A percentile compares a stretch with the other conserved stretches of the same genome.
phyloP scores from a whole-genome alignment of 2,888 invertebrate species.

The Cybosia mesomella region DNA sequence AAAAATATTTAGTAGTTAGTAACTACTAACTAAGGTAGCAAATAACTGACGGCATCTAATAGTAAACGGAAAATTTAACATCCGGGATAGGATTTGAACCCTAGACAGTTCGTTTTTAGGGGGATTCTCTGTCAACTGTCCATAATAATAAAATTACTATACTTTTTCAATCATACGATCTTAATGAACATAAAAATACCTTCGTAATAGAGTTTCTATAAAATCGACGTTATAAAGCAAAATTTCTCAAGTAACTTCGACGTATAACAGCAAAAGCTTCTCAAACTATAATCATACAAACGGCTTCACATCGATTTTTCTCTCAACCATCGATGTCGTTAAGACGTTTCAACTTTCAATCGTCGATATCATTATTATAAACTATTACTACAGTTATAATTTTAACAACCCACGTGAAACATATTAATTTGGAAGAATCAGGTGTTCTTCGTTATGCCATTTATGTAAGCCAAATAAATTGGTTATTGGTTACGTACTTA shows the following conservation, averaged over 20 bases:
- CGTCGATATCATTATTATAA: background rate
- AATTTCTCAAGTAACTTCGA: background rate
- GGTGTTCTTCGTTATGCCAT: conserved; percentile 9
- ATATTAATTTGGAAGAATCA: background rate
- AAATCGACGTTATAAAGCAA: background rate
- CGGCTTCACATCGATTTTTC: background rate
- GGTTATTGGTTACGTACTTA: conserved; percentile 26
- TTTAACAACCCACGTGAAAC: background rate
- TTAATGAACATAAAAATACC: no score
- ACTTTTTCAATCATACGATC: no score
- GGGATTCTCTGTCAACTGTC: no score
- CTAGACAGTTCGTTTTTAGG: no score
- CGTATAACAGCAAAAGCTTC: background rate
- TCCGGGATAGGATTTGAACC: no score
- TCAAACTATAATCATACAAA: background rate
- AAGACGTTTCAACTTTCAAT: background rate
- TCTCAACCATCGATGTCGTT: background rate
- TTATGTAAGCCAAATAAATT: conserved; percentile 34
- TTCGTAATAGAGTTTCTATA: background rate
- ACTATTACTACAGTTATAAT: conserved; percentile 3
- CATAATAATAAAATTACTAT: no score
- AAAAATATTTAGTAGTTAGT: conserved; percentile 37
- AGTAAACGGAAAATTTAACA: no score
- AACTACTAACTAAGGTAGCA: background rate
- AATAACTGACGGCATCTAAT: conserved; percentile 12